Evolutionary conservation across 1,140 invertebrate species (phyloP).

Genomic region (Aphis craccivora): DNA sequence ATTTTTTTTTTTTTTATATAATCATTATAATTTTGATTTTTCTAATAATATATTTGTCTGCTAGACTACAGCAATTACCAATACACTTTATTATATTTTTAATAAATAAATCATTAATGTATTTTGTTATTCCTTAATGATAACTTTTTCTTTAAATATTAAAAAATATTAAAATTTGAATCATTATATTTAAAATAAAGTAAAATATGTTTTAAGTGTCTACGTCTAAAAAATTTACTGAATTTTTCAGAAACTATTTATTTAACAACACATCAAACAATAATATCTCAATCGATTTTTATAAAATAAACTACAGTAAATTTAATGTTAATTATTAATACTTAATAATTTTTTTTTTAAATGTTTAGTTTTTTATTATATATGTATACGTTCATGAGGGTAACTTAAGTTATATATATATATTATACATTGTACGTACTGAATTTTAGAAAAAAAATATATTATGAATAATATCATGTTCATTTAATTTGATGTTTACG

Average conservation of each 20-base stretch:
- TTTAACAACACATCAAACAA: too few species aligned
- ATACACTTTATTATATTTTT: not conserved
- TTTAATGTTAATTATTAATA: not conserved
- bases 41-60: not conserved
- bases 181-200: too few species aligned
- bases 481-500: not conserved
- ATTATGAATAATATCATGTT: not conserved
- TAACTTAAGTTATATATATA: not conserved
- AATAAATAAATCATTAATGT: not conserved
- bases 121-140: not conserved
- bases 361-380: not conserved
- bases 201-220: too few species aligned
- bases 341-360: not conserved
- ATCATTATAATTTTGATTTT: not conserved
- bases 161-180: too few species aligned
- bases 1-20: not conserved
- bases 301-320: not conserved
- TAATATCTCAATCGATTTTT: not conserved
- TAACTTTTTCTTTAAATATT: not conserved
- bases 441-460: not conserved
- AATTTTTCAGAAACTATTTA: too few species aligned
- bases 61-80: not conserved
- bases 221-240: too few species aligned
- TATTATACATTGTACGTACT: not conserved
- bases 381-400: not conserved